A percentile compares a stretch with the other conserved stretches of the same genome.
Evolutionary conservation across 53 echinoderm and acorn worm species (phyloP).

Genomic region (Pentamera pediparva): DNA sequence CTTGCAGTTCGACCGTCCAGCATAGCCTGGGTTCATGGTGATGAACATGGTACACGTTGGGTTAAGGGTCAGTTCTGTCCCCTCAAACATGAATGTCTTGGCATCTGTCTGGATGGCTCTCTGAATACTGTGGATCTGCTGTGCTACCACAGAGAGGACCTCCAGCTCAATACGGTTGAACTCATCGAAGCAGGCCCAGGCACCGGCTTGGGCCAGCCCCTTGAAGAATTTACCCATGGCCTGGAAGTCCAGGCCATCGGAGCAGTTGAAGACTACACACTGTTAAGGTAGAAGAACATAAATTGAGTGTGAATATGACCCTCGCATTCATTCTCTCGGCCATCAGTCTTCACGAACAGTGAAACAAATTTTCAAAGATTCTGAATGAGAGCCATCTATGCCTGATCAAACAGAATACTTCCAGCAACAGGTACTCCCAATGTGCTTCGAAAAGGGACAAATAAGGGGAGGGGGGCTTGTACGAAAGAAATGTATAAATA

Average conservation of each 20-base stretch:
- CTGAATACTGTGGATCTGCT: constrained; percentile 95
- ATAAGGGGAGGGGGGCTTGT: too few species aligned
- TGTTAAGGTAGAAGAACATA: constrained; percentile 13
- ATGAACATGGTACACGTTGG: constrained; percentile 96
- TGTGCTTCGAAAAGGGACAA: too few species aligned
- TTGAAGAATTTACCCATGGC: constrained; percentile 99
- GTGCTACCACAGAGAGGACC: constrained; percentile 94
- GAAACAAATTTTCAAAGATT: too few species aligned
- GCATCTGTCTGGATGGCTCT: constrained; percentile 69
- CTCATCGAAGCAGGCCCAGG: constrained; percentile 99
- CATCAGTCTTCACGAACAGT: too few species aligned
- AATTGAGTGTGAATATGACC: too few species aligned
- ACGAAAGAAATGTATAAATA: too few species aligned
- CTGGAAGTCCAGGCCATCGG: constrained; percentile 95
- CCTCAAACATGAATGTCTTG: constrained; percentile 90
- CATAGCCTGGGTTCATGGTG: constrained; percentile 98
- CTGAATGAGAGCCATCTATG: too few species aligned
- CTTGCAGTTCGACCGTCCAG: constrained; percentile 89
- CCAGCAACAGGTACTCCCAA: too few species aligned
- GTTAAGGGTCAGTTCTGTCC: constrained; percentile 81
- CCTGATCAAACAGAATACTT: too few species aligned
- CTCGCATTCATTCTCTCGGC: too few species aligned
- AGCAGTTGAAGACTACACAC: constrained; percentile 99
- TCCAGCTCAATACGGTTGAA: constrained; percentile 99
- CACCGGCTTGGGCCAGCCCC: constrained; percentile 94